Base-by-base conservation (phyloP, 1,140 invertebrate genomes). In the Drosophila bocki region DNA sequence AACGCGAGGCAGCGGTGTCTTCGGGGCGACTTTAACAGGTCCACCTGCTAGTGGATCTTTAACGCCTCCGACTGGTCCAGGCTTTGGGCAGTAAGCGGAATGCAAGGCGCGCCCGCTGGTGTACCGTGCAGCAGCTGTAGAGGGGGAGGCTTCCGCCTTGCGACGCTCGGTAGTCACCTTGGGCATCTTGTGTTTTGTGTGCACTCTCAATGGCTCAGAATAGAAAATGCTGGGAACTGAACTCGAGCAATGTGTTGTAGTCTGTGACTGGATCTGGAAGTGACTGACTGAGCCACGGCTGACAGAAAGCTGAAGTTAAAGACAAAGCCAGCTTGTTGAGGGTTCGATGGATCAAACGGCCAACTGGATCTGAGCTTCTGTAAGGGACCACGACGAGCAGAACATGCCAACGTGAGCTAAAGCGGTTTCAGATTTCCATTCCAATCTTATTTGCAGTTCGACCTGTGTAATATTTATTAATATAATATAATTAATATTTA, bases 121-220 rank as follows among this genome's bases (percentile, higher is more conserved):
- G 19, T 11, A 15, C 17, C 33, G 33, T 1, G 7, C 7, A 2
- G 3, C 7, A 11, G 51, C 4, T 19, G 19, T 22, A 37, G 22
- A 4, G 50, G 17, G 12, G 7, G 11, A 19, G n/a, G 33, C 33
- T 5, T 12, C n/a, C n/a, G 32, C 12, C 0, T 5, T 33, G 32
- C 32, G 12, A 17, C 12, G 17, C 8, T 37, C 33, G 13, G 7
- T 0, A 1, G 13, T 7, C 2, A 1, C 13, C 8, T n/a, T 39
- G 8, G 8, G 13, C 53, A 56, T 56, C 53, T 39, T 56, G 53
- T 56, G 33, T 39, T 22, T 19, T 12, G 33, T 54, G 51, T 54
- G 17, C 3, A 35, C 7, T 53, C 1, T 33, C 35, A 86, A 9
- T 29, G 9, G 29, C 9, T 17, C 33, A 17, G 5, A 33, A 3